These are phyloP conservation scores for Ataeniobius toweri DNA, from an alignment of 2,797 vertebrate species.

Conservation along the genomic window DNA sequence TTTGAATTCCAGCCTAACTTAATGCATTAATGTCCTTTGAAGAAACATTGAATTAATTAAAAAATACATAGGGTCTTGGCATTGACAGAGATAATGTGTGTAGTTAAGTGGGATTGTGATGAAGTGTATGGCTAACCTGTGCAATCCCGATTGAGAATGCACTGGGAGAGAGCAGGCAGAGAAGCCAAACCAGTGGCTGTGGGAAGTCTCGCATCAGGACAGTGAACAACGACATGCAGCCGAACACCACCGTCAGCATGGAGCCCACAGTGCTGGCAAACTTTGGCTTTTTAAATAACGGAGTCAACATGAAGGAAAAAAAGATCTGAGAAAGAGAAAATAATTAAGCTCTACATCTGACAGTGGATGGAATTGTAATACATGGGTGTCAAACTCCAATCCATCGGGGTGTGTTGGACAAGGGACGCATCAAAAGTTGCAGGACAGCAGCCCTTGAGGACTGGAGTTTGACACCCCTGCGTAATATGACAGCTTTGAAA, in stretches of 20 bases:
- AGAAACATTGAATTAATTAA: too few species aligned
- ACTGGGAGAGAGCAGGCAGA: conserved; percentile 92
- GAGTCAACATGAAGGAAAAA: conserved; percentile 95
- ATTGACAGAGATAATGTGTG: background rate
- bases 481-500: too few species aligned
- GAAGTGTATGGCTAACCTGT: conserved; percentile 78
- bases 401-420: background rate
- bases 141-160: conserved; percentile 93
- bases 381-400: background rate
- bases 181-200: conserved; percentile 88
- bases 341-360: background rate
- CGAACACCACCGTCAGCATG: conserved; percentile 89
- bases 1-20: background rate
- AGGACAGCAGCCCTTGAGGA: background rate
- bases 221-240: conserved; percentile 90
- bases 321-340: conserved; percentile 81
- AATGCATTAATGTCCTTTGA: background rate
- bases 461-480: too few species aligned
- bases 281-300: conserved; percentile 95
- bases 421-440: background rate
- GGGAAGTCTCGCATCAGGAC: conserved; percentile 92
- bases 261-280: conserved; percentile 94
- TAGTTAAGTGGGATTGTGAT: background rate
- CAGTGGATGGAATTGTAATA: background rate
- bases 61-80: too few species aligned